Percentiles rank a stretch among this genome's conserved stretches.
These are phyloP conservation scores for Dendrocincla fuliginosa DNA, from an alignment of 2,797 vertebrate genomes.

Conservation along the genomic window DNA sequence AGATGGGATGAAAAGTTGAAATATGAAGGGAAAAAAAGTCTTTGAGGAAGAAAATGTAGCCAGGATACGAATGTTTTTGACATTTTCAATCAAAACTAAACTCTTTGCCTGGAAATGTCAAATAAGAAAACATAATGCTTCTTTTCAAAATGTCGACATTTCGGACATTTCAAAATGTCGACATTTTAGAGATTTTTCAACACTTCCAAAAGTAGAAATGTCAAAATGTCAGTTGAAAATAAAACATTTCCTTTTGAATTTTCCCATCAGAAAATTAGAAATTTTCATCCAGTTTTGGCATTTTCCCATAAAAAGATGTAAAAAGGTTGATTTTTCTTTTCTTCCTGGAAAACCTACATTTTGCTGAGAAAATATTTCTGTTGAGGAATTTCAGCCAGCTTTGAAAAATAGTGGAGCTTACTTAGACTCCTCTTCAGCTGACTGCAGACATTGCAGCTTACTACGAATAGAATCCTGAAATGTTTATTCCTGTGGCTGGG, in stretches of 20 bases:
- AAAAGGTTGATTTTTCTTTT: conserved; percentile 34
- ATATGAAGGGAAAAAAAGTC: conserved; percentile 38
- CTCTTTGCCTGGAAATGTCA: conserved; percentile 72
- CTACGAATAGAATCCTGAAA: background rate
- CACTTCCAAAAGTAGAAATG: conserved; percentile 67
- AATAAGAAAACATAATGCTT: conserved; percentile 71
- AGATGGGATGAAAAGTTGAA: conserved; percentile 67
- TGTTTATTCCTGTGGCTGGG: background rate
- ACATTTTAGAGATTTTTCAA: conserved; percentile 66
- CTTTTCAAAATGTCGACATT: conserved; percentile 67
- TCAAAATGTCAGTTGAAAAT: conserved; percentile 66
- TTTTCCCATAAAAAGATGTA: conserved; percentile 38
- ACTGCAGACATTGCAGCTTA: background rate
- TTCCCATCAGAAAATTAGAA: conserved; percentile 67
- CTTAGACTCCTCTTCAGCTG: conserved; percentile 19
- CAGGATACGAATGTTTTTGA: conserved; percentile 70
- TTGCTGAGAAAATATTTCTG: conserved; percentile 44
- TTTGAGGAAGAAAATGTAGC: conserved; percentile 62
- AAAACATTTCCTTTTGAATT: conserved; percentile 63
- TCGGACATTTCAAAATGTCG: conserved; percentile 68
- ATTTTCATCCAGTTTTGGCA: conserved; percentile 60
- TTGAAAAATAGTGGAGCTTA: background rate
- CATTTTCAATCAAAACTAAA: conserved; percentile 72
- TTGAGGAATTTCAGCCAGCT: conserved; percentile 37
- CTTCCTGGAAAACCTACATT: conserved; percentile 24